phyloP scores from a whole-genome alignment of 2,888 invertebrate genomes.

The Eumacrocentrus americanus region DNA sequence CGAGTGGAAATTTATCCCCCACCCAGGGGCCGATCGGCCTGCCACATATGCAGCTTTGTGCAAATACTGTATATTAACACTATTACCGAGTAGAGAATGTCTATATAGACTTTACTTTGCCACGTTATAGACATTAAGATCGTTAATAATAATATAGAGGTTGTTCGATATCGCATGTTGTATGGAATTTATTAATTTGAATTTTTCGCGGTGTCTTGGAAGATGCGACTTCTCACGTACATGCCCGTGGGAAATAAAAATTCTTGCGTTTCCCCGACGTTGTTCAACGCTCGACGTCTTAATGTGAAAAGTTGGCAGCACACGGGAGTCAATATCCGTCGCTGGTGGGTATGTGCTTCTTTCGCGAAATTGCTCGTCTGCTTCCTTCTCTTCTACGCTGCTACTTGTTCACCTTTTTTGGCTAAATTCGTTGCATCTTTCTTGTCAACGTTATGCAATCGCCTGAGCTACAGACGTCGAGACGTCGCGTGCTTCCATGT shows the following conservation, averaged over 20 bases:
- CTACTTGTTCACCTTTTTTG: not conserved
- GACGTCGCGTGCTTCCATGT: not conserved
- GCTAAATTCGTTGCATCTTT: constrained; percentile 3
- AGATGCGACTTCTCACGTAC: constrained; percentile 19
- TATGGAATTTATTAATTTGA: constrained; percentile 11
- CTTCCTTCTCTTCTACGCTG: constrained; percentile 2
- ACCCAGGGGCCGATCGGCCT: constrained; percentile 3
- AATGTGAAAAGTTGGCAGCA: constrained; percentile 41
- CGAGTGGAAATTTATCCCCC: constrained; percentile 9
- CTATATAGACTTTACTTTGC: not conserved
- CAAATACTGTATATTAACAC: too few species aligned
- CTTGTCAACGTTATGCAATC: not conserved
- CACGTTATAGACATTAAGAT: too few species aligned
- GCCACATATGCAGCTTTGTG: too few species aligned
- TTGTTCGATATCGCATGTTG: not conserved
- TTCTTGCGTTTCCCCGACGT: constrained; percentile 38
- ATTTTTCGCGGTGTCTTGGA: not conserved
- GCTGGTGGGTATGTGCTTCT: constrained; percentile 25
- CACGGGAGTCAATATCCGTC: constrained; percentile 36
- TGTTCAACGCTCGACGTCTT: constrained; percentile 39
- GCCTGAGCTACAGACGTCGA: not conserved
- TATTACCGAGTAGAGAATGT: too few species aligned
- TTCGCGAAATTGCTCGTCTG: constrained; percentile 32
- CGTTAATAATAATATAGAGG: too few species aligned
- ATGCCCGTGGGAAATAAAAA: constrained; percentile 39